These are phyloP conservation scores for Villa cingulata DNA, from an alignment of 2,888 invertebrate species.

Conservation along the genomic window DNA sequence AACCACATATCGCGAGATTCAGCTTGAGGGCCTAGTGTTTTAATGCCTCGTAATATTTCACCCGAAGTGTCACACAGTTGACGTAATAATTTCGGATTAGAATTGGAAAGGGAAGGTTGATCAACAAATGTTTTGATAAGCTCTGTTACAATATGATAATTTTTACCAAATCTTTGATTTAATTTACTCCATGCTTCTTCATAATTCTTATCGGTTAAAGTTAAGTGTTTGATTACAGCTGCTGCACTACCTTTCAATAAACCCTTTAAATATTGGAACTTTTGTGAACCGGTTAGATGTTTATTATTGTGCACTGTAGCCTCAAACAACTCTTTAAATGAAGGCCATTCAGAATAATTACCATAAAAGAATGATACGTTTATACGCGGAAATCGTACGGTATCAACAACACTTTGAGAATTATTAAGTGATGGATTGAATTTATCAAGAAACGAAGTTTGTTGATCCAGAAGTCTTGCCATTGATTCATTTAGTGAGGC, in stretches of 20 bases:
- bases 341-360: not conserved
- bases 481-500: too few relatives aligned
- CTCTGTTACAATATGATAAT: not conserved
- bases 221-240: not conserved
- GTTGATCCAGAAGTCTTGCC: too few relatives aligned
- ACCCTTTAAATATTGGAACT: conserved; percentile 1
- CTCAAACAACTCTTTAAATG: not conserved
- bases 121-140: not conserved
- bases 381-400: too few relatives aligned
- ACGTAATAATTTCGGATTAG: not conserved
- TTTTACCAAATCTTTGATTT: not conserved
- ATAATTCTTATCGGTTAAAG: not conserved
- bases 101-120: not conserved
- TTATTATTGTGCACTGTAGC: not conserved
- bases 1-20: too few relatives aligned
- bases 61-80: not conserved
- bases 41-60: not conserved
- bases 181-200: not conserved
- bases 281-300: not conserved
- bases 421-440: too few relatives aligned
- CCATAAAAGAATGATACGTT: not conserved
- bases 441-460: too few relatives aligned
- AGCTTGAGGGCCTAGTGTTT: not conserved
- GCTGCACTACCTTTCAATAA: not conserved
- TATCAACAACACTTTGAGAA: too few relatives aligned